phyloP scores from a whole-genome alignment of 2,888 invertebrate genomes.

The Pristionchus entomophagus region DNA sequence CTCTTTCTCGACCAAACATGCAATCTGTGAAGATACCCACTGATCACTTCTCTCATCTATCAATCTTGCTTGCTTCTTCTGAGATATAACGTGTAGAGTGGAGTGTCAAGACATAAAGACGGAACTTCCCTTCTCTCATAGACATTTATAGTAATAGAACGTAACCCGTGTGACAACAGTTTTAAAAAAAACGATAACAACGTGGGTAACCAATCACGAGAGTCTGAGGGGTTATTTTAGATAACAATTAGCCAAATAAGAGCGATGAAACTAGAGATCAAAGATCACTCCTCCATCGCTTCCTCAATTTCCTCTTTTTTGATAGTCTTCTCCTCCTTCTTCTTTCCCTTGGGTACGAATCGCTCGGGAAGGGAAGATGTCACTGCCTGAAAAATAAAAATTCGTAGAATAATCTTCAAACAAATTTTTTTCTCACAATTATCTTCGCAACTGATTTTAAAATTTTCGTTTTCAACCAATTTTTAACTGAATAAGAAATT shows the following conservation, averaged over 20 bases:
- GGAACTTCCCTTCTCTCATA: background rate
- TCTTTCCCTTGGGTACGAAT: conserved; percentile 24
- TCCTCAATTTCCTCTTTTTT: background rate
- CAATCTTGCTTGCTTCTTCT: background rate
- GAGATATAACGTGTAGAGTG: background rate
- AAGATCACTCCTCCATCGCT: background rate
- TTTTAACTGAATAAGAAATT: too few relatives aligned
- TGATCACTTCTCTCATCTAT: background rate
- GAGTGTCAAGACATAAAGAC: background rate
- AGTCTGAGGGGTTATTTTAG: background rate
- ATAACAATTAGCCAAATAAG: background rate
- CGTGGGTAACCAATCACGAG: background rate
- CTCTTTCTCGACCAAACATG: conserved; percentile 37
- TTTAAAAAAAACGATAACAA: background rate
- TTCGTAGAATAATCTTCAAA: too few relatives aligned
- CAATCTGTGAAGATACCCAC: conserved; percentile 15
- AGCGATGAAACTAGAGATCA: background rate
- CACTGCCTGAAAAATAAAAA: background rate
- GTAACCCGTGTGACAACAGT: conserved; percentile 41
- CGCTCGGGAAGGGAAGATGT: conserved; percentile 3
- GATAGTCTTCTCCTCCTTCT: background rate
- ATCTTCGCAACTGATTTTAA: too few relatives aligned
- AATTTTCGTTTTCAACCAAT: too few relatives aligned
- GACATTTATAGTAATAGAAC: background rate
- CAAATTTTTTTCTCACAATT: too few relatives aligned